phyloP scores from a whole-genome alignment of 2,888 invertebrate species.

The Acronicta leporina region DNA sequence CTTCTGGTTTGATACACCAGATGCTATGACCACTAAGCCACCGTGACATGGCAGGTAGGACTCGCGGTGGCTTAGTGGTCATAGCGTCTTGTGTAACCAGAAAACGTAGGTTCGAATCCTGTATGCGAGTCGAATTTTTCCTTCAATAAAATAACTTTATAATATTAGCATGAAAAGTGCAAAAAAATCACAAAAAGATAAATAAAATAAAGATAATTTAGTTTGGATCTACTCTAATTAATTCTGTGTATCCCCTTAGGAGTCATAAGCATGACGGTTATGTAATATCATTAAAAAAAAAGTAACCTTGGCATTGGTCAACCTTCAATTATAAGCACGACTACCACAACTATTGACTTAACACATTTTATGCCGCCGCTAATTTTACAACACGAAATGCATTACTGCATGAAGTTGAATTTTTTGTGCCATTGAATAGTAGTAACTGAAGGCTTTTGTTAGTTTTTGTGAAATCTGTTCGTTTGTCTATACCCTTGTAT shows the following conservation, averaged over 20 bases:
- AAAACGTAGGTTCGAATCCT: too few relatives aligned
- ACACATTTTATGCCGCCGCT: conserved; percentile 24
- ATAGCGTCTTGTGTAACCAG: too few relatives aligned
- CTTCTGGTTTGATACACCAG: too few relatives aligned
- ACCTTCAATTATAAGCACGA: conserved; percentile 31
- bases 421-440: conserved; percentile 15
- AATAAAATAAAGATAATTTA: too few relatives aligned
- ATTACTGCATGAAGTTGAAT: conserved; percentile 25
- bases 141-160: too few relatives aligned
- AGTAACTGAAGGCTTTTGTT: conserved; percentile 26
- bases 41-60: too few relatives aligned
- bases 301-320: conserved; percentile 37
- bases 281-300: conserved; percentile 10
- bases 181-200: too few relatives aligned
- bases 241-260: background rate
- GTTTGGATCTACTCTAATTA: too few relatives aligned
- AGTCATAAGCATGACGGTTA: background rate
- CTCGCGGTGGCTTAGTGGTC: too few relatives aligned
- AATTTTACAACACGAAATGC: conserved; percentile 17
- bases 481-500: conserved; percentile 49
- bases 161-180: too few relatives aligned
- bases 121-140: too few relatives aligned
- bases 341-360: conserved; percentile 34
- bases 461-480: conserved; percentile 30
- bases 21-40: too few relatives aligned